A percentile compares a stretch with the other conserved stretches of the same genome.
Evolutionary conservation across 2,797 vertebrate genomes (phyloP).

Genomic region (Nyctalus aviator): DNA sequence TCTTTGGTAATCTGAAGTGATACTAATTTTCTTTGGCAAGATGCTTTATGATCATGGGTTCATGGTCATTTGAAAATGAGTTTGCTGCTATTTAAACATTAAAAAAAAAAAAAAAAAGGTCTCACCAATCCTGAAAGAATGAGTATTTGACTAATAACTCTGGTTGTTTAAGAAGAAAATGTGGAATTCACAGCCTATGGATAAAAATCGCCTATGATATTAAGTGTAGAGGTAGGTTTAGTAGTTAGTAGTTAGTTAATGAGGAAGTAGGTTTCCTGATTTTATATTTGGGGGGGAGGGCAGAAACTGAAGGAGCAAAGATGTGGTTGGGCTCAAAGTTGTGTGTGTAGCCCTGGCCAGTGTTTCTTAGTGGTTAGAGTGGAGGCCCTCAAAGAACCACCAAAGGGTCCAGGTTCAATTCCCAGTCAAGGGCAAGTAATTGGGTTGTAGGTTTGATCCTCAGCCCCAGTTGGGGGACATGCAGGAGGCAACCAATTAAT

Average conservation of each 20-base stretch:
- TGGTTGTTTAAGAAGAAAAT: slow-evolving; percentile 62
- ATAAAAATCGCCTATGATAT: background rate
- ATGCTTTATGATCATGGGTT: background rate
- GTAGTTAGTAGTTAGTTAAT: background rate
- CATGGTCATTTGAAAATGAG: slow-evolving; percentile 30
- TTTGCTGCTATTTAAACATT: background rate
- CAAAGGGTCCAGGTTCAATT: background rate
- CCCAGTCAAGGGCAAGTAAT: background rate
- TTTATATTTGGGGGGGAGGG: background rate
- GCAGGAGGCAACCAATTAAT: background rate
- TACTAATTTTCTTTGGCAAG: background rate
- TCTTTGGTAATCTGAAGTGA: slow-evolving; percentile 64
- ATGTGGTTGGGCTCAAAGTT: slow-evolving; percentile 33
- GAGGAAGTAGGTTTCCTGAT: background rate
- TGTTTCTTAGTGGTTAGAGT: background rate
- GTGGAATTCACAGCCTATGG: slow-evolving; percentile 20
- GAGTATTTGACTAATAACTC: slow-evolving; percentile 35
- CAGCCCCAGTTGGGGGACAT: background rate
- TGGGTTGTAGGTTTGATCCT: background rate
- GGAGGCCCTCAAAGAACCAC: background rate
- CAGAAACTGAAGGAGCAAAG: background rate
- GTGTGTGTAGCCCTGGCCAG: slow-evolving; percentile 51
- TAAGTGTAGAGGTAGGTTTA: background rate
- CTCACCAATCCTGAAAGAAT: slow-evolving; percentile 10
- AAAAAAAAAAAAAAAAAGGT: background rate